Evolutionary conservation across 1,140 invertebrate species (phyloP), one percentile per base, ranked within the genome.

Genomic region (Aphidius ervi): DNA sequence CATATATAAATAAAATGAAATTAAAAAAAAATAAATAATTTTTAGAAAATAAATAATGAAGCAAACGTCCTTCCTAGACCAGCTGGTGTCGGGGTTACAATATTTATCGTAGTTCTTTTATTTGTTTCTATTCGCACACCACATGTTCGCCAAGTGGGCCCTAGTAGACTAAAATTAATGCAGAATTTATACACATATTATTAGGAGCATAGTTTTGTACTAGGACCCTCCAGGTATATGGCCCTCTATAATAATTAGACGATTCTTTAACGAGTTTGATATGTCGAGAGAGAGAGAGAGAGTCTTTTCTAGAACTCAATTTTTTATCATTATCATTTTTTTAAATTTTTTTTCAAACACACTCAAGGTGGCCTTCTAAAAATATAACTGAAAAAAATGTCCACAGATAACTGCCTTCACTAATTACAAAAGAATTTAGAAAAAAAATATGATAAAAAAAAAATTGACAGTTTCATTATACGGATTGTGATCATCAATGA

Each of bases 101-200:
- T 50, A 53, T 49, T 65, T 61, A 60, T 53, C 16, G 16, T 16
- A 16, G 16, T 16, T 16, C 16, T 65, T 58, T 40, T 56, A 20
- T 45, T 37, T 63, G 48, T 52, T 45, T 68, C 69, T 70, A 71
- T 73, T 73, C 71, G 71, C 71, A 73, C 67, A 57, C 71, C 71
- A 73, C 70, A 73, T 73, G 71, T 71, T 73, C 56, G 64, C 58
- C 66, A 58, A 48, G 67, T 64, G 63, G 55, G 56, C 63, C 52
- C 40, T 54, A 31, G 23, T 31, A 31, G 63, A 66, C 61, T 48
- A 62, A 63, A 66, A 72, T 72, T 70, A 70, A 72, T 69, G 67
- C 68, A 67, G 66, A 70, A 70, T 57, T 63, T 65, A 63, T 31
- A 45, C 9, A 56, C 10, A 46, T 23, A 31, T 31, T 31, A 31